A percentile compares a stretch with the other conserved stretches of the same genome.
Evolutionary conservation across 2,888 invertebrate species (phyloP).

Genomic region (Blastobasis lacticolella): DNA sequence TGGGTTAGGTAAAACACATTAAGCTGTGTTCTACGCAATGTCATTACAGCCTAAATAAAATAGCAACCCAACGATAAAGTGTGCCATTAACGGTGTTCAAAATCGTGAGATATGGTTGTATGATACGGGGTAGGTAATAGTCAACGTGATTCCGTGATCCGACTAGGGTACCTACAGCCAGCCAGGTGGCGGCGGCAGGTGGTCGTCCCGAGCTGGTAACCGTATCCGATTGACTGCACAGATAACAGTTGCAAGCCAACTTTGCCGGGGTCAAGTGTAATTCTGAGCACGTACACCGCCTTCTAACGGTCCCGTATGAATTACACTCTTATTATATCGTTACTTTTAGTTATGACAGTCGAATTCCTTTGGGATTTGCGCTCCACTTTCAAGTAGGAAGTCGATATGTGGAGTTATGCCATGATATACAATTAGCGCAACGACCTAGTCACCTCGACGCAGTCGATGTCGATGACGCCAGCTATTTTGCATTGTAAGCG

Average conservation of each 20-base stretch:
- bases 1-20: neutral
- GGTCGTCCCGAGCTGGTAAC: constrained; percentile 12
- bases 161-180: constrained; percentile 1
- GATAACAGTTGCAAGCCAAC: constrained; percentile 18
- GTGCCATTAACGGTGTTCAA: neutral
- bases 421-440: constrained; percentile 20
- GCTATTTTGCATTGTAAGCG: constrained; percentile 41
- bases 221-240: constrained; percentile 16
- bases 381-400: too few relatives aligned
- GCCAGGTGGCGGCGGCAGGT: constrained; percentile 11
- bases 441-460: constrained; percentile 27
- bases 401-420: constrained; percentile 3
- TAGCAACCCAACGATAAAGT: neutral
- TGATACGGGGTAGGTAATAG: constrained; percentile 7
- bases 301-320: constrained; percentile 15
- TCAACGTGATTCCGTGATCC: constrained; percentile 6
- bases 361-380: constrained; percentile 4
- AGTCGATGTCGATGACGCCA: constrained; percentile 29
- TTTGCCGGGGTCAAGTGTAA: constrained; percentile 25
- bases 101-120: constrained; percentile 7
- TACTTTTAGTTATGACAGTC: neutral
- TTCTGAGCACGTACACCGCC: constrained; percentile 19
- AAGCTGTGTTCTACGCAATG: neutral
- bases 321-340: constrained; percentile 3
- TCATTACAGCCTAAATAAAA: neutral